These are phyloP conservation scores for Diplogasteroides magnus DNA, from an alignment of 1,140 invertebrate species.

Conservation along the genomic window DNA sequence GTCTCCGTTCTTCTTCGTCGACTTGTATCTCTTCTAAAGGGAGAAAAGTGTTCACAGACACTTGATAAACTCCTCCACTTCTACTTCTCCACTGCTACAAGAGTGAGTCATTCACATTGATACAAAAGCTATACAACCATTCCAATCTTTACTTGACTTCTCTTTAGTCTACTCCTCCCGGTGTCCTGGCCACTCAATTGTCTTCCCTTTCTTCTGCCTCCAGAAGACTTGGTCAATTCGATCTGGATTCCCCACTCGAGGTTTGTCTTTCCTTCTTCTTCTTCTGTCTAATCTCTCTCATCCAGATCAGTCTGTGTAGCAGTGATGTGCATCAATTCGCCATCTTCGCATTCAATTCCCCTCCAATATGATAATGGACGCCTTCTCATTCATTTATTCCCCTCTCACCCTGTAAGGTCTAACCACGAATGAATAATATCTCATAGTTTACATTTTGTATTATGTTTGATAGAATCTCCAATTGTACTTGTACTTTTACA, in stretches of 20 bases:
- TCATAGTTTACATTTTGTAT: slow-evolving; percentile 2
- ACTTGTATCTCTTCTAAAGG: background rate
- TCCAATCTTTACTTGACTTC: background rate
- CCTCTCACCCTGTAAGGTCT: no score
- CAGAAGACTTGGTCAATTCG: no score
- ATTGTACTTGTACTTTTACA: no score
- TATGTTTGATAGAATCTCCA: background rate
- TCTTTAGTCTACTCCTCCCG: slow-evolving; percentile 5
- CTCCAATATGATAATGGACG: slow-evolving; percentile 1
- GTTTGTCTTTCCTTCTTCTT: slow-evolving; percentile 39
- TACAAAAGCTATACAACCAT: slow-evolving; percentile 6
- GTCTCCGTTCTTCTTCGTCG: background rate
- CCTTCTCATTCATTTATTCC: background rate
- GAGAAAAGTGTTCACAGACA: background rate
- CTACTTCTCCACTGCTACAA: background rate
- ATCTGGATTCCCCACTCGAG: no score
- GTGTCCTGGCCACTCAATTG: slow-evolving; percentile 38
- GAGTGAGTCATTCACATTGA: background rate
- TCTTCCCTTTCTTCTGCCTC: no score
- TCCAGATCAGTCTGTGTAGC: slow-evolving; percentile 37
- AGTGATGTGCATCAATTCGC: slow-evolving; percentile 42
- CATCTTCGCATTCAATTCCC: slow-evolving; percentile 25
- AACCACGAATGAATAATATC: background rate
- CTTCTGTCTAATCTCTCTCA: slow-evolving; percentile 26
- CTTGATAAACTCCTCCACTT: background rate